Evolutionary conservation across 2,113 vertebrate genomes (phyloP).

Genomic region (Aegypius monachus): DNA sequence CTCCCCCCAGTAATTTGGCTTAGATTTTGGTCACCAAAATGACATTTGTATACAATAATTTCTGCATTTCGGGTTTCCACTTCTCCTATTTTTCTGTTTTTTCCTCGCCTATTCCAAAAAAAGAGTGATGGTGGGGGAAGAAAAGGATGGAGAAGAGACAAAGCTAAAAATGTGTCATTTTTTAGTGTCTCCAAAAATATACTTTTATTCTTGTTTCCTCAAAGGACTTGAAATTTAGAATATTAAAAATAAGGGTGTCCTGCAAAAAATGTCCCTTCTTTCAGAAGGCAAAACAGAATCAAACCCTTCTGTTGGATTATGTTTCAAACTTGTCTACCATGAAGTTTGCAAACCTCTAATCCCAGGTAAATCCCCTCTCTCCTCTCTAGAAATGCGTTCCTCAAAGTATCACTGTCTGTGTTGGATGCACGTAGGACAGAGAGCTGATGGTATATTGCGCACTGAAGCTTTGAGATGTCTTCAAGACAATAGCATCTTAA

Average conservation of each 20-base stretch:
- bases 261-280: neutral
- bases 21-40: neutral
- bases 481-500: neutral
- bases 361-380: neutral
- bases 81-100: neutral
- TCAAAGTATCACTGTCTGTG: neutral
- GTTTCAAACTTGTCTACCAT: neutral
- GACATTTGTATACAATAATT: neutral
- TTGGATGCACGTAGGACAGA: neutral
- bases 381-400: neutral
- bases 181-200: neutral
- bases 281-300: neutral
- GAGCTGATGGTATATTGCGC: fast-evolving
- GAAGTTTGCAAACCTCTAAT: neutral
- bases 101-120: neutral
- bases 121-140: neutral
- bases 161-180: neutral
- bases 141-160: neutral
- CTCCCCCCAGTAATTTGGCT: neutral
- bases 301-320: neutral
- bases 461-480: neutral
- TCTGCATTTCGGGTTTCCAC: neutral
- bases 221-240: neutral
- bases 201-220: neutral
- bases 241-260: neutral